These are phyloP conservation scores for Dicyrtomina minuta DNA, from an alignment of 2,888 invertebrate genomes.

Conservation along the genomic window DNA sequence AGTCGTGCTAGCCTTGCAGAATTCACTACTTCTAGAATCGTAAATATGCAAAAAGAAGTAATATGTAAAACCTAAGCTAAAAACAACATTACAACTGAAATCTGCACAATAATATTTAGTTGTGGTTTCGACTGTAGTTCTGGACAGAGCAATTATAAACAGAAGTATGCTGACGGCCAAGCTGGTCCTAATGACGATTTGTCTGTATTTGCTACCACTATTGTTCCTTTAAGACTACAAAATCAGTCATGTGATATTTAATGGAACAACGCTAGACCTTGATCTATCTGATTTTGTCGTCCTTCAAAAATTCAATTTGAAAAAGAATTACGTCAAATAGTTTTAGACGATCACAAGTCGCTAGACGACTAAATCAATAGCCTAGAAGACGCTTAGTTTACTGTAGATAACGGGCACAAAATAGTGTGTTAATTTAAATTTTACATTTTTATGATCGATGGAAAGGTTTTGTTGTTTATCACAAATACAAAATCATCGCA, in stretches of 20 bases:
- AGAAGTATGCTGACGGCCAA: too few relatives aligned
- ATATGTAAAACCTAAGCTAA: neutral
- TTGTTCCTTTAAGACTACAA: constrained; percentile 17
- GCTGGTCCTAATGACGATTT: too few relatives aligned
- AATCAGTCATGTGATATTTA: neutral
- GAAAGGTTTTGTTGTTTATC: constrained; percentile 23
- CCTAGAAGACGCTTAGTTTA: neutral
- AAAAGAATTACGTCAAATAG: constrained; percentile 22
- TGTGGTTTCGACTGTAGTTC: too few relatives aligned
- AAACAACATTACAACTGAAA: neutral
- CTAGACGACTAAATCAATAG: constrained; percentile 11
- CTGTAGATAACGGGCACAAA: neutral
- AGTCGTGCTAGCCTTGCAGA: too few relatives aligned
- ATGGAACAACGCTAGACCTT: constrained; percentile 29
- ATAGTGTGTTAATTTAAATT: constrained; percentile 10
- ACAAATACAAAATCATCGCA: constrained; percentile 19
- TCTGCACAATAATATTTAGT: too few relatives aligned
- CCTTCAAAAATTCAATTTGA: constrained; percentile 22
- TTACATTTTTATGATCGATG: constrained; percentile 33
- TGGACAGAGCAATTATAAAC: too few relatives aligned
- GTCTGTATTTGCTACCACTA: too few relatives aligned
- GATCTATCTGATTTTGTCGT: constrained; percentile 26
- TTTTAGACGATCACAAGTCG: neutral
- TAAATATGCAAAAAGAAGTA: too few relatives aligned
- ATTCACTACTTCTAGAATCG: too few relatives aligned